These are phyloP conservation scores for Campoplex nolae DNA, from an alignment of 2,888 invertebrate genomes.

Conservation along the genomic window DNA sequence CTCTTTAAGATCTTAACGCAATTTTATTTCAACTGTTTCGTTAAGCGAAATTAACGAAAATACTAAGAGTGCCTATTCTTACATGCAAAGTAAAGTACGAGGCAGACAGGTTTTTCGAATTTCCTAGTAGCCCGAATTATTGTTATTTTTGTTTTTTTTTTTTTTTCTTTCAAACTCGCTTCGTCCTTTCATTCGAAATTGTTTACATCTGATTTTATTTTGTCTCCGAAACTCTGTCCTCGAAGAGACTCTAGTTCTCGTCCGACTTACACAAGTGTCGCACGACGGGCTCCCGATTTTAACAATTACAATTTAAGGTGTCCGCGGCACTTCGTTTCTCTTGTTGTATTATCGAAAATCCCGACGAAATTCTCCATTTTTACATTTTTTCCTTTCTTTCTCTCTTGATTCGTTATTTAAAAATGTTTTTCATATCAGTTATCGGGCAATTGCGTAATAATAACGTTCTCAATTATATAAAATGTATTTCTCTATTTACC, in stretches of 20 bases:
- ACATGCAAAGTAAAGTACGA: neutral
- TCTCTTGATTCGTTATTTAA: neutral
- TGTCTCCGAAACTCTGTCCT: neutral
- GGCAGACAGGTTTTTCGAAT: neutral
- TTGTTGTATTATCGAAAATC: neutral
- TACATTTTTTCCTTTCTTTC: neutral
- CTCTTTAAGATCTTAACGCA: neutral
- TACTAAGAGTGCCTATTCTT: neutral
- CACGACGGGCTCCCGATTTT: constrained; percentile 51
- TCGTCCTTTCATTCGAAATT: constrained; percentile 23
- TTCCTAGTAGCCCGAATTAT: neutral
- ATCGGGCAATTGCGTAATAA: constrained; percentile 2
- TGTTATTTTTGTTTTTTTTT: neutral
- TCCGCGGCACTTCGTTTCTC: neutral
- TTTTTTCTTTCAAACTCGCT: neutral
- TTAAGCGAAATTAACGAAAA: neutral
- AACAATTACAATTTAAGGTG: neutral
- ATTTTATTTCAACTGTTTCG: neutral
- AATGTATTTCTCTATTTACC: neutral
- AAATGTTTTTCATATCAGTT: neutral
- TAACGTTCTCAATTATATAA: neutral
- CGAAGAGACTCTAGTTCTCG: constrained; percentile 47
- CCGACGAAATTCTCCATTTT: neutral
- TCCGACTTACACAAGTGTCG: constrained; percentile 53
- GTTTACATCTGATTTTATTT: constrained; percentile 21